phyloP scores from a whole-genome alignment of 2,113 vertebrate genomes.

The Hyla sarda region DNA sequence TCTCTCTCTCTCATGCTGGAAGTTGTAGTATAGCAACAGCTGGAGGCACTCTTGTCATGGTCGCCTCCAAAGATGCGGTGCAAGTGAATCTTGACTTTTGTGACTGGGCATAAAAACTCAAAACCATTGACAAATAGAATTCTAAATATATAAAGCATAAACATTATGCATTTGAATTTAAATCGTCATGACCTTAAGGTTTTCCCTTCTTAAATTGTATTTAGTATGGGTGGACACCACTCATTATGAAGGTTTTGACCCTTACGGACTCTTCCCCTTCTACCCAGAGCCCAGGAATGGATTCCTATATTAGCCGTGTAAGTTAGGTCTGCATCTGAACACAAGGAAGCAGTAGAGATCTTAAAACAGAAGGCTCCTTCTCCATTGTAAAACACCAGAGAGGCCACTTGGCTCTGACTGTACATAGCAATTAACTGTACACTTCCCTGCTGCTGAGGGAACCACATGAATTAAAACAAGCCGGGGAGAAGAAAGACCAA shows the following conservation, averaged over 20 bases:
- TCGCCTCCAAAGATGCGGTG: too few relatives aligned
- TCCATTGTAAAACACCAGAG: slow-evolving; percentile 16
- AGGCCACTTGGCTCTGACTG: slow-evolving; percentile 27
- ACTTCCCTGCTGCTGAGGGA: neutral
- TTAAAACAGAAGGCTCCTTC: slow-evolving; percentile 51
- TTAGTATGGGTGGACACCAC: too few relatives aligned
- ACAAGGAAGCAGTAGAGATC: slow-evolving; percentile 64
- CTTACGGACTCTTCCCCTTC: neutral
- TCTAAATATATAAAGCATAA: too few relatives aligned
- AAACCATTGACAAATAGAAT: too few relatives aligned
- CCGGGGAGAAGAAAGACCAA: neutral
- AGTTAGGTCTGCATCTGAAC: slow-evolving; percentile 56
- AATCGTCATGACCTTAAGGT: too few relatives aligned
- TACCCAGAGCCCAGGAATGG: neutral
- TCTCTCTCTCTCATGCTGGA: neutral
- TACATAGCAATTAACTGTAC: slow-evolving; percentile 4
- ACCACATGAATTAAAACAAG: neutral
- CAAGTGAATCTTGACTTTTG: neutral
- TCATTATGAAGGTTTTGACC: too few relatives aligned
- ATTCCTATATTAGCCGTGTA: neutral
- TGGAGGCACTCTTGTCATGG: too few relatives aligned
- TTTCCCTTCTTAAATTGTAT: too few relatives aligned
- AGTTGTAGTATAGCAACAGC: too few relatives aligned
- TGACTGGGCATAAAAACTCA: neutral
- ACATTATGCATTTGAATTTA: too few relatives aligned